phyloP scores from a whole-genome alignment of 2,113 vertebrate species.

The Spea bombifrons region DNA sequence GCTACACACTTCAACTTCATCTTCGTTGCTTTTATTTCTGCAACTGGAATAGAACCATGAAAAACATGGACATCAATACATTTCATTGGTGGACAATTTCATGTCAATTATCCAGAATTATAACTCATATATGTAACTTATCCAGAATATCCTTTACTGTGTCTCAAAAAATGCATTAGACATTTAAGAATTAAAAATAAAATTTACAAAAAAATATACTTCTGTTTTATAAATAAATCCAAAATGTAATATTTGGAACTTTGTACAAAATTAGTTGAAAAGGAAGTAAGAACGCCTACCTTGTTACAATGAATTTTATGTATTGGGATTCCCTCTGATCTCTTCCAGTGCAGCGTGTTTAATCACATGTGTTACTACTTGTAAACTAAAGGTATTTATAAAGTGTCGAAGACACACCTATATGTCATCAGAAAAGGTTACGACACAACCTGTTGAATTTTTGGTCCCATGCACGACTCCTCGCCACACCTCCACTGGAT shows the following conservation, averaged over 20 bases:
- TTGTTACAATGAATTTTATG: not conserved
- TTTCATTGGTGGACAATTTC: not conserved
- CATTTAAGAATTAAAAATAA: too few species aligned
- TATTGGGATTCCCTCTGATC: slow-evolving; percentile 8
- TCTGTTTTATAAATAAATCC: too few species aligned
- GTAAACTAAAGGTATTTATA: slow-evolving; percentile 62
- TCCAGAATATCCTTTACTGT: too few species aligned
- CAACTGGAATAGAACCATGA: not conserved
- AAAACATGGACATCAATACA: not conserved
- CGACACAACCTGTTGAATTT: slow-evolving; percentile 53
- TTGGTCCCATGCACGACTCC: slow-evolving; percentile 16
- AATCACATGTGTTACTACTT: slow-evolving; percentile 32
- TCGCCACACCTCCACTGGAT: slow-evolving; percentile 59
- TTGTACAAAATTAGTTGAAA: too few species aligned
- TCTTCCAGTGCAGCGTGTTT: slow-evolving; percentile 11
- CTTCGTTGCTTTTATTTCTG: slow-evolving; percentile 21
- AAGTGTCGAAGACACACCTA: slow-evolving; percentile 67
- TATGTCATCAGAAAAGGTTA: slow-evolving; percentile 51
- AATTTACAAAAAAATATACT: too few species aligned
- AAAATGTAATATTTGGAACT: too few species aligned
- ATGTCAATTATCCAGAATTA: too few species aligned
- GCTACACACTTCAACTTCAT: slow-evolving; percentile 65
- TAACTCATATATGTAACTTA: too few species aligned
- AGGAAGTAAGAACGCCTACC: slow-evolving; percentile 11
- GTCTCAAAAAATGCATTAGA: too few species aligned